These are phyloP conservation scores for Galleria mellonella DNA, from an alignment of 1,140 invertebrate genomes.

Conservation along the genomic window DNA sequence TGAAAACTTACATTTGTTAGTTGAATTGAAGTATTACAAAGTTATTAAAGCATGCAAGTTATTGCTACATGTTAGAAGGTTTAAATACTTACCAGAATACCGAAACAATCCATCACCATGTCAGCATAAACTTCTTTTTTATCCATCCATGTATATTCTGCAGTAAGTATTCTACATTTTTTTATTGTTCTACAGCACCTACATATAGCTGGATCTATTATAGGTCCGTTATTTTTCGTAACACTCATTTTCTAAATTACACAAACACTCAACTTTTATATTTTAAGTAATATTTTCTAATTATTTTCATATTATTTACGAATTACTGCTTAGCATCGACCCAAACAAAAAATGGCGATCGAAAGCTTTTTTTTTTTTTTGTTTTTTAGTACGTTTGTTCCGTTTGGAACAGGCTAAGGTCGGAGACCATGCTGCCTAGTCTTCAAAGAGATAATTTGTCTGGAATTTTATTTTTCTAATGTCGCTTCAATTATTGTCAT, in stretches of 20 bases:
- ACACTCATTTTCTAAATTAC: slow-evolving; percentile 28
- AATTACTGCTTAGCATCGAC: no score
- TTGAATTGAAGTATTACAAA: no score
- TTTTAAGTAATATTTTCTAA: neutral
- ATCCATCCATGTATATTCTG: slow-evolving; percentile 60
- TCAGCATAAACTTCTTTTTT: slow-evolving; percentile 59
- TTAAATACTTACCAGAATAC: slow-evolving; percentile 44
- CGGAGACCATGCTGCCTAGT: no score
- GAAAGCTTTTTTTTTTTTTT: no score
- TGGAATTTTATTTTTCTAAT: no score
- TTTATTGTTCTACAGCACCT: slow-evolving; percentile 58
- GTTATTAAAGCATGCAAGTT: neutral
- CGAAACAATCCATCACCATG: slow-evolving; percentile 65
- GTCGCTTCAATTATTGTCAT: no score
- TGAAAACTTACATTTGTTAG: no score
- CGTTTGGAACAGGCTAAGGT: no score
- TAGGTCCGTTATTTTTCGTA: slow-evolving; percentile 44
- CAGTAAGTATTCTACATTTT: slow-evolving; percentile 56
- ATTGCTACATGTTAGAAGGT: neutral
- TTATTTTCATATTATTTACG: slow-evolving; percentile 1
- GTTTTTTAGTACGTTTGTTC: no score
- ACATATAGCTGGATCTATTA: slow-evolving; percentile 57
- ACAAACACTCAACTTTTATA: neutral
- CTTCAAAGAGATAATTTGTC: no score
- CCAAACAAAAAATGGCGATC: no score